A percentile compares a stretch with the other conserved stretches of the same genome.
These are phyloP conservation scores for Embiotoca jacksoni DNA, from an alignment of 2,113 vertebrate genomes.

Conservation along the genomic window DNA sequence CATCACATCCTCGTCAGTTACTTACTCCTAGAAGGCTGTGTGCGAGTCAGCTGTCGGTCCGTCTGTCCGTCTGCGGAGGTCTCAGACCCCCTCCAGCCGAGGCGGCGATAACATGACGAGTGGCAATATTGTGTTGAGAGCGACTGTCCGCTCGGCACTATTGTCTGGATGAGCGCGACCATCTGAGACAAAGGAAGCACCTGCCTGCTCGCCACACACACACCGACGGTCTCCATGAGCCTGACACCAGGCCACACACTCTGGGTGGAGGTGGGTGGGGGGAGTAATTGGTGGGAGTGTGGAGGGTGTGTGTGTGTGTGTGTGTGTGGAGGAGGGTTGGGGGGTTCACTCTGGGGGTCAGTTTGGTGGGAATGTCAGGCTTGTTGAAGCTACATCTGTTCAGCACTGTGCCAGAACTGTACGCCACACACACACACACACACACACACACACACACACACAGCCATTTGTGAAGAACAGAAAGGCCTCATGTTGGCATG, in stretches of 20 bases:
- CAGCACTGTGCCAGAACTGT: constrained; percentile 82
- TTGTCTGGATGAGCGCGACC: constrained; percentile 73
- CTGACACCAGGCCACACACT: constrained; percentile 87
- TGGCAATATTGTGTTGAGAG: constrained; percentile 77
- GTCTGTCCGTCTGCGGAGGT: constrained; percentile 9
- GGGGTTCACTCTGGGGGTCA: constrained; percentile 86
- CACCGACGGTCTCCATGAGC: constrained; percentile 81
- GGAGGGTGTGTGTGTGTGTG: constrained; percentile 28
- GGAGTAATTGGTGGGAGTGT: constrained; percentile 6
- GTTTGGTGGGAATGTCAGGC: constrained; percentile 79
- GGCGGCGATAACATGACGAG: constrained; percentile 59
- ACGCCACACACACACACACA: constrained; percentile 54
- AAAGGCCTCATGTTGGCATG: constrained; percentile 84
- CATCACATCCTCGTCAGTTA: too few species aligned
- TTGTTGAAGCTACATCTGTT: constrained; percentile 90
- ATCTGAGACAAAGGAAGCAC: constrained; percentile 90
- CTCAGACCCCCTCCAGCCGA: constrained; percentile 27
- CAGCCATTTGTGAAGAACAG: constrained; percentile 73
- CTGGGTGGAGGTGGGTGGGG: constrained; percentile 79
- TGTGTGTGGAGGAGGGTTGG: constrained; percentile 59
- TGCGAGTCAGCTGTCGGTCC: too few species aligned
- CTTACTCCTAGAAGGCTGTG: too few species aligned
- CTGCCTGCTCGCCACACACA: constrained; percentile 86
- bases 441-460: constrained; percentile 79
- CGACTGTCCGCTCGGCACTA: constrained; percentile 67